Evolutionary conservation across 1,140 invertebrate genomes (phyloP).

Genomic region (Drosophila melanogaster): DNA sequence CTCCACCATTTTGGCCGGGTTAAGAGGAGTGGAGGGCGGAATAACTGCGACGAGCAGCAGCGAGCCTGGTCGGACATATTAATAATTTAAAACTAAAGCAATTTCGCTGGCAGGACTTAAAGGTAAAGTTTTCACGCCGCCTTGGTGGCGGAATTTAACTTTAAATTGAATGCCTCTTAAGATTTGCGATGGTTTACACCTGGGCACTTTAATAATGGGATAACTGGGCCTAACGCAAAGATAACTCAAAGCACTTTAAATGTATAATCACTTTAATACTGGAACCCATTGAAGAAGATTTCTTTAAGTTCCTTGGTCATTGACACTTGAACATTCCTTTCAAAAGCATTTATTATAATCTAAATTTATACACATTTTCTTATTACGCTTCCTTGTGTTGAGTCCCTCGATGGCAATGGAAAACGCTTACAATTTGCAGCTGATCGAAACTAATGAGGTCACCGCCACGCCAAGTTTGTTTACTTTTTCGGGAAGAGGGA

Average conservation of each 20-base stretch:
- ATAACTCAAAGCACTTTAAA: too few relatives aligned
- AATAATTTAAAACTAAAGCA: constrained; percentile 65
- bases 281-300: too few relatives aligned
- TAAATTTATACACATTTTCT: not conserved
- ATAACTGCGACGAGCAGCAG: not conserved
- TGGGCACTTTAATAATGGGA: not conserved
- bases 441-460: constrained; percentile 23
- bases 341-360: not conserved
- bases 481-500: constrained; percentile 13
- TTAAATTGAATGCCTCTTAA: constrained; percentile 48
- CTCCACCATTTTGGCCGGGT: not conserved
- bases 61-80: constrained; percentile 49
- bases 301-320: not conserved
- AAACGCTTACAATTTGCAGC: constrained; percentile 3
- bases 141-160: constrained; percentile 27
- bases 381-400: not conserved
- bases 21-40: not conserved
- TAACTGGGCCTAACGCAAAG: not conserved
- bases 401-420: too few relatives aligned
- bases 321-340: not conserved
- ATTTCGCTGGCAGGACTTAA: constrained; percentile 20
- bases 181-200: not conserved
- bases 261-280: too few relatives aligned
- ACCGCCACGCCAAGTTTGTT: constrained; percentile 13
- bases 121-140: constrained; percentile 40